Percentiles rank a stretch among this genome's conserved stretches.
Conservation (phyloP, 2,113 vertebrate genomes). For the Indicator maculatus region DNA sequence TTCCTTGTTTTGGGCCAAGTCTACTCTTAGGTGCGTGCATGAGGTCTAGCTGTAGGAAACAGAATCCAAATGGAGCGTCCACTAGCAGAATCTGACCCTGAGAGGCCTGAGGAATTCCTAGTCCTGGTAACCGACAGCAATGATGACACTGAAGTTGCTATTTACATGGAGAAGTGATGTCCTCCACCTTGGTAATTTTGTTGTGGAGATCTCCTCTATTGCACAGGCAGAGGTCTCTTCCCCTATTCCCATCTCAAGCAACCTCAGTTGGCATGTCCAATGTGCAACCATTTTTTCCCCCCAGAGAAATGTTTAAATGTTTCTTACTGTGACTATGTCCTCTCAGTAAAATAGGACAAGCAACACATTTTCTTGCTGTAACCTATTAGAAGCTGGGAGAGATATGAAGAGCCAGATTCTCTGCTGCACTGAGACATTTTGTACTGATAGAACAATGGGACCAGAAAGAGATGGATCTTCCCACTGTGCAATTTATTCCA, state of each 20-base stretch:
- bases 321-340: not conserved
- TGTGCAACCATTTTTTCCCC: not conserved
- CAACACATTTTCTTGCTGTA: conserved; percentile 16
- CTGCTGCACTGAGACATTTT: conserved; percentile 25
- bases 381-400: not conserved
- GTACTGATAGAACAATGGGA: conserved; percentile 47
- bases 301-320: not conserved
- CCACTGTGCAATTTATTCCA: not conserved
- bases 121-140: not conserved
- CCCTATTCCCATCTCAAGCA: not conserved
- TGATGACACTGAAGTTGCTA: not conserved
- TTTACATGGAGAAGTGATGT: not conserved
- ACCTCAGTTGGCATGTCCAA: not conserved
- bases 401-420: conserved; percentile 21
- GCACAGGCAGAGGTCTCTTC: not conserved
- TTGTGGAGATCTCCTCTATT: not conserved
- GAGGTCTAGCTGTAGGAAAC: not conserved
- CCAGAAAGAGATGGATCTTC: conserved; percentile 28
- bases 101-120: not conserved
- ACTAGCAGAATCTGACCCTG: not conserved
- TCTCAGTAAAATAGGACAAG: not conserved
- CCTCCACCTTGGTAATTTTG: not conserved
- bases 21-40: not conserved
- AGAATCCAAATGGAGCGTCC: not conserved
- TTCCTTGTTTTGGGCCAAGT: conserved; percentile 20